Base-by-base conservation (phyloP, 2,888 invertebrate genomes). In the Drosophila nr. fundita region DNA sequence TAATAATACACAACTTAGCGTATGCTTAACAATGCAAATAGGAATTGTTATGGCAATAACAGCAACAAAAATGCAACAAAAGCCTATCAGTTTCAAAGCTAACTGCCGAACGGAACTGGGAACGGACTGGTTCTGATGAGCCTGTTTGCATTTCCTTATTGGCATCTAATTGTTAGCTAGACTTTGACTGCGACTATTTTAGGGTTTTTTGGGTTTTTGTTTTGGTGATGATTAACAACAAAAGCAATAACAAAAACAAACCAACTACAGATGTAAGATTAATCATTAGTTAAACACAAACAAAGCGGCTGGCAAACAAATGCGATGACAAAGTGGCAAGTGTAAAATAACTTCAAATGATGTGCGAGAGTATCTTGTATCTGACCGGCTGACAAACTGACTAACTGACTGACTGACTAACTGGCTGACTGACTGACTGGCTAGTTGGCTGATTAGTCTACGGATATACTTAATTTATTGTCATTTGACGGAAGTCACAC, bases 401-500 rank as follows among this genome's bases (percentile, higher is more conserved):
- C 15, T 36, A 18, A 4, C 10, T 40, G n/a, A n/a, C n/a, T n/a
- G 2, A 10, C n/a, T 40, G 0, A 5, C 40, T 36, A 7, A 36
- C 15, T 36, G 36, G 7, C 15, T 36, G 36, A 7, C 15, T 36
- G 36, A 7, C 15, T 40, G 10, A 1, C 5, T 42, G 38, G 34
- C 57, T 34, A 40, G 6, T 42, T 64, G 42, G 11, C 49, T 48
- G 42, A 13, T 38, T 66, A 36, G 67, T 40, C 24, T 61, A 58
- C 80, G 61, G 69, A 69, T 81, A 87, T 85, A 73, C 84, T 73
- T 83, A 87, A 89, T 89, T 81, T 89, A 85, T 87, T 89, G 79
- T 79, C 89, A 77, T 83, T 81, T 87, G 87, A 73, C 85, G 85
- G 85, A 85, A 89, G 89, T 85, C 76, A 66, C 78, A 88, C 75